Percentiles rank a stretch among this genome's conserved stretches.
Evolutionary conservation across 2,113 vertebrate genomes (phyloP).

Genomic region (Osmerus mordax): DNA sequence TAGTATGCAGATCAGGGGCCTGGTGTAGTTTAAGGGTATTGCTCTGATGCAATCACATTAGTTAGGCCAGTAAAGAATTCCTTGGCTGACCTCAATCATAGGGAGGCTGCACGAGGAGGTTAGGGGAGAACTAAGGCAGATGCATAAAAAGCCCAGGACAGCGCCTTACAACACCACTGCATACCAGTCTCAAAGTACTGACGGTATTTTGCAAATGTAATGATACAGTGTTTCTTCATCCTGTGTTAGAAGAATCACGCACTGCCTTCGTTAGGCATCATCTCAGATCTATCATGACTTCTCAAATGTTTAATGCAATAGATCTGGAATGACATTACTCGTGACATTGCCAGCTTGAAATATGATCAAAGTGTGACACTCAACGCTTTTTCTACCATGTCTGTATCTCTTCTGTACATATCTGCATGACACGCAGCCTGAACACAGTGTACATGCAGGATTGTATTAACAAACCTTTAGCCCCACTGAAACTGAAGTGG

Average conservation of each 20-base stretch:
- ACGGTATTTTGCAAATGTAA: no score
- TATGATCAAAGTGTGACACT: neutral
- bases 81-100: conserved; percentile 88
- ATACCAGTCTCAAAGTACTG: no score
- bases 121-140: conserved; percentile 15
- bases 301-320: neutral
- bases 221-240: no score
- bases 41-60: conserved; percentile 95
- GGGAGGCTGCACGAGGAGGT: conserved; percentile 58
- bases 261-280: no score
- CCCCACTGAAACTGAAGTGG: no score
- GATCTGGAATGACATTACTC: neutral
- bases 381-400: neutral
- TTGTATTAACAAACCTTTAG: neutral
- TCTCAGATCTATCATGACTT: neutral
- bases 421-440: neutral
- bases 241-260: no score
- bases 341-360: neutral
- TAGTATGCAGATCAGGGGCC: conserved; percentile 92
- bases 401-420: neutral
- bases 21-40: conserved; percentile 90
- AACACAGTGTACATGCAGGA: neutral
- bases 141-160: conserved; percentile 18
- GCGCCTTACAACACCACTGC: neutral
- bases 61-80: conserved; percentile 86